Evolutionary conservation across 2,888 invertebrate species (phyloP).

Genomic region (Leuctra nigra): DNA sequence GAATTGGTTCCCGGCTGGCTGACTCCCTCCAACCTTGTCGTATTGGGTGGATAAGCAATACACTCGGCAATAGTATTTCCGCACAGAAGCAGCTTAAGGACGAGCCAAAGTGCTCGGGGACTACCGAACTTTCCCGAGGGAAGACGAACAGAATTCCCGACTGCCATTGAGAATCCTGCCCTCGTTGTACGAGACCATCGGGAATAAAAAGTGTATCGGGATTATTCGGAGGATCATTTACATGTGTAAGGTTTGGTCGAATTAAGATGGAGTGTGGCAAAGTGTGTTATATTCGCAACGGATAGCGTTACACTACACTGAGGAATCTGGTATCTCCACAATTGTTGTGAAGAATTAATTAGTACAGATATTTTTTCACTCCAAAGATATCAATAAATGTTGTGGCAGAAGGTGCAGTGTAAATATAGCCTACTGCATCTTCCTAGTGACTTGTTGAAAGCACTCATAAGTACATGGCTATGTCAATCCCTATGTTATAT

Average conservation of each 20-base stretch:
- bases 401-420: too few species aligned
- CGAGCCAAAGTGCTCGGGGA: conserved; percentile 17
- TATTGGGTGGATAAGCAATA: conserved; percentile 12
- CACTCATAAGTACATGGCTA: too few species aligned
- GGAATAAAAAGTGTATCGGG: conserved; percentile 7
- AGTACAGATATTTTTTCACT: too few species aligned
- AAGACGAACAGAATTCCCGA: conserved; percentile 6
- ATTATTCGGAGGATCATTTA: conserved; percentile 12
- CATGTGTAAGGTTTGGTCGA: conserved; percentile 16
- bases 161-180: conserved; percentile 6
- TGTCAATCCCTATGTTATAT: too few species aligned
- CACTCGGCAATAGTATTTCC: conserved; percentile 14
- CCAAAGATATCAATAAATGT: too few species aligned
- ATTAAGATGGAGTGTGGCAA: too few species aligned
- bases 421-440: too few species aligned
- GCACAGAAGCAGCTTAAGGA: conserved; percentile 10
- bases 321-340: too few species aligned
- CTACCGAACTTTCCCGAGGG: background rate
- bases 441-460: too few species aligned
- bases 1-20: conserved; percentile 10
- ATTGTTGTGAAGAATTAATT: too few species aligned
- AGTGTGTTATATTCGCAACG: too few species aligned
- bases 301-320: too few species aligned
- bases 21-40: conserved; percentile 5
- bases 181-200: background rate